Base-by-base conservation (phyloP, 2,113 vertebrate species). In the Stigmatopora nigra region DNA sequence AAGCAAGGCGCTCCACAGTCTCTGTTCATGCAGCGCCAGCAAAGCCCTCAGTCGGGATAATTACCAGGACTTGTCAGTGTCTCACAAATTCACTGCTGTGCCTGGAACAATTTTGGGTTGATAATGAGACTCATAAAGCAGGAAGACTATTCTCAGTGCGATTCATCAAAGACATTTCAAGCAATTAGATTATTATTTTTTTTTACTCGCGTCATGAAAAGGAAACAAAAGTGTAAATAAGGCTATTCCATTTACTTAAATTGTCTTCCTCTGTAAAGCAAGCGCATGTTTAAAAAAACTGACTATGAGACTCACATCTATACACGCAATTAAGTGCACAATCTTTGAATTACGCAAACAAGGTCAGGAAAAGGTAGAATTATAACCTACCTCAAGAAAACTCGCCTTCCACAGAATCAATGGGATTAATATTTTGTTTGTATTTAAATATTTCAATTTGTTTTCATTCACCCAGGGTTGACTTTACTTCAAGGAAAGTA, bases 291-390 rank as follows among this genome's bases (percentile, higher is more conserved):
- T 73, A 4, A 63, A 35, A 35, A 60, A 31, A 22, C 20, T 22
- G 12, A 60, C n/a, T 1, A 4, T 59, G 38, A 65, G 58, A 65
- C 53, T 55, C 35, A 53, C 7, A 62, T 7, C 5, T 5, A 22
- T 3, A 51, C 60, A 68, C 65, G 62, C 25, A 73, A 10, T 59
- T 5, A 38, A 22, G 7, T 55, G 63, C 72, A 68, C n/a, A 52
- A 59, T 65, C 68, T 19, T 63, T n/a, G 25, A 70, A 67, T 61
- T 51, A 49, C 44, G 61, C 57, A 73, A 82, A 78, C 8, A 75
- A 72, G 79, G 78, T 83, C 84, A 84, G 61, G 64, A 48, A 52
- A 61, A 69, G 69, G 57, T 61, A 20, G 31, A 82, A 78, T 82
- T 73, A 75, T 77, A 73, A 65, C 62, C 63, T 61, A 15, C 51